Evolutionary conservation across 2,888 invertebrate species (phyloP), one percentile per base, ranked within the genome.

Genomic region (Drosophila neoperkinsi): DNA sequence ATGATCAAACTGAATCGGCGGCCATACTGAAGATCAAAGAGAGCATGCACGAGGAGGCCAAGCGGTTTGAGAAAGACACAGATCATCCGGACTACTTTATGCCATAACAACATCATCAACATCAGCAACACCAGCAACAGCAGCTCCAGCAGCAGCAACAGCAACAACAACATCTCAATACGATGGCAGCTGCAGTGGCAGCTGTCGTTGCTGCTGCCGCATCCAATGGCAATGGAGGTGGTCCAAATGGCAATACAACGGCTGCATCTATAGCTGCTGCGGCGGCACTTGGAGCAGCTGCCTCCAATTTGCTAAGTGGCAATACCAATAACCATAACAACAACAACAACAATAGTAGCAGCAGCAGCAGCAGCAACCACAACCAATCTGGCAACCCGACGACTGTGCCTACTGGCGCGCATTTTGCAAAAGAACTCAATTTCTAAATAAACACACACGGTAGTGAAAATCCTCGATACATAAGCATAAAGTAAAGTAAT

Each of bases 1-100:
- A 96, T 52, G 92, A 98, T 95, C 98, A 98, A 95, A 99, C 97
- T 93, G 99, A 99, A 95, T 98, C 98, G 93, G 99, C 99, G 94
- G 99, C 99, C 95, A 99, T 99, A 94, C 96, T 99, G 95, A 99
- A 99, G 96, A 99, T 99, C 94, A 99, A 99, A 95, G 99, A 99
- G 95, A 98, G 98, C 95, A 99, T 99, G 98, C 99, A 99, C 94
- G 99, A 99, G 94, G 99, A 99, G 95, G 99, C 99, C 94, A 99
- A 99, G 95, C 97, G 99, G 94, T 98, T 98, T 95, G 98, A 98
- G 94, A 98, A 98, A 95, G 98, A 98, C 95, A 97, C 98, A 90
- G 98, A 98, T 94, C 98, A 98, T 94, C 97, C 98, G 93, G 98
- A 98, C 94, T 98, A 98, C 95, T 98, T 97, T 95, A 98, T 98